Evolutionary conservation across 2,113 vertebrate species (phyloP).

Genomic region (Ameiurus melas): DNA sequence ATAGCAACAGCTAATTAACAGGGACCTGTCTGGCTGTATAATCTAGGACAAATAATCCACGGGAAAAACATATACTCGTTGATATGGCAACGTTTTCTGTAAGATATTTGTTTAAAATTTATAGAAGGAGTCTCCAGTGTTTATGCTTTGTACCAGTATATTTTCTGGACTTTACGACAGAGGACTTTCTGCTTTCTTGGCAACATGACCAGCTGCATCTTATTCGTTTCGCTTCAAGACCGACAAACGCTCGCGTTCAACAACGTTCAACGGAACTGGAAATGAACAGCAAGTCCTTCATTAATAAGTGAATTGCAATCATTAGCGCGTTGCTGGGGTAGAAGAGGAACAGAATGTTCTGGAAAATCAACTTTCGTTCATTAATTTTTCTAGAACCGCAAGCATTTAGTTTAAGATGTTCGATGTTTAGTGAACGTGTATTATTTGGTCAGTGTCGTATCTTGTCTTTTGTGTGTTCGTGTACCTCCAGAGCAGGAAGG

Average conservation of each 20-base stretch:
- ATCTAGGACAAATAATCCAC: background rate
- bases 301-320: background rate
- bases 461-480: background rate
- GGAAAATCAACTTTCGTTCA: background rate
- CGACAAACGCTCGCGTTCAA: background rate
- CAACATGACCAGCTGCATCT: background rate
- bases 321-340: background rate
- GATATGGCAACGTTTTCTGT: background rate
- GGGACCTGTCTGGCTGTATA: background rate
- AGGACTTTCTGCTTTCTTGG: background rate
- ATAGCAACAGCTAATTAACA: background rate
- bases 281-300: background rate
- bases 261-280: background rate
- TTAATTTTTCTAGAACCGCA: background rate
- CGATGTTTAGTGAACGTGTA: background rate
- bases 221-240: background rate
- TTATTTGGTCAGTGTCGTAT: too few relatives aligned
- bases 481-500: slow-evolving; percentile 71
- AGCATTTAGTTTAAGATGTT: background rate
- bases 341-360: background rate
- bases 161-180: background rate
- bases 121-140: background rate
- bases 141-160: background rate
- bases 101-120: background rate
- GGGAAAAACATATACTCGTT: background rate